These are phyloP conservation scores for Galbula dea DNA, from an alignment of 2,113 vertebrate genomes.

Conservation along the genomic window DNA sequence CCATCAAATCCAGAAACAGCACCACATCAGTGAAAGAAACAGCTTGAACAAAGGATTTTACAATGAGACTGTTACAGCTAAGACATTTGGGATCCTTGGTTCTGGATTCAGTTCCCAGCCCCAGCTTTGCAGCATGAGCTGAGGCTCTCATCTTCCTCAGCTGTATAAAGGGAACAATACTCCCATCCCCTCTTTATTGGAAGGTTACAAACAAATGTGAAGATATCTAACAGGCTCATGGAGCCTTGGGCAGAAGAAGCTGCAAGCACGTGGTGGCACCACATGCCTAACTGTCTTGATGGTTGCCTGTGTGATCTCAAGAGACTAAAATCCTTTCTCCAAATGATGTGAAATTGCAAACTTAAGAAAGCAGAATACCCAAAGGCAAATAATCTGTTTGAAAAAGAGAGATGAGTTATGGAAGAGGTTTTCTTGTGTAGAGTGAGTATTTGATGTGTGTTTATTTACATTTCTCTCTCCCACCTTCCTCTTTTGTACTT, in stretches of 20 bases:
- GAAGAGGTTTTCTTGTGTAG: background rate
- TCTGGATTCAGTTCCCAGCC: background rate
- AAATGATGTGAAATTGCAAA: background rate
- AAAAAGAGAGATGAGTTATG: background rate
- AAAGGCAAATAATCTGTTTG: background rate
- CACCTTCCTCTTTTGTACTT: background rate
- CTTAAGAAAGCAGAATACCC: background rate
- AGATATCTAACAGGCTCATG: background rate
- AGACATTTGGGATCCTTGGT: background rate
- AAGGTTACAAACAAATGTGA: background rate
- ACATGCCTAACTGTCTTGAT: background rate
- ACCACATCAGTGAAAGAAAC: background rate
- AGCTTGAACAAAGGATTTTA: constrained; percentile 32
- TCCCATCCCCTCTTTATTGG: background rate
- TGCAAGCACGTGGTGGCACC: background rate
- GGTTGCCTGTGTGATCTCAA: background rate
- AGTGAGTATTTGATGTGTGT: background rate
- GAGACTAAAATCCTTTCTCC: background rate
- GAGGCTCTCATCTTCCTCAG: background rate
- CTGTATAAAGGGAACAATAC: background rate
- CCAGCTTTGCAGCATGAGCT: background rate
- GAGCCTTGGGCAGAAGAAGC: background rate
- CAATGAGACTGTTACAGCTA: background rate
- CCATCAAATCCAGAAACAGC: background rate
- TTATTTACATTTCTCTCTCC: background rate